phyloP scores from a whole-genome alignment of 2,797 vertebrate genomes.

The Chelidonichthys spinosus region DNA sequence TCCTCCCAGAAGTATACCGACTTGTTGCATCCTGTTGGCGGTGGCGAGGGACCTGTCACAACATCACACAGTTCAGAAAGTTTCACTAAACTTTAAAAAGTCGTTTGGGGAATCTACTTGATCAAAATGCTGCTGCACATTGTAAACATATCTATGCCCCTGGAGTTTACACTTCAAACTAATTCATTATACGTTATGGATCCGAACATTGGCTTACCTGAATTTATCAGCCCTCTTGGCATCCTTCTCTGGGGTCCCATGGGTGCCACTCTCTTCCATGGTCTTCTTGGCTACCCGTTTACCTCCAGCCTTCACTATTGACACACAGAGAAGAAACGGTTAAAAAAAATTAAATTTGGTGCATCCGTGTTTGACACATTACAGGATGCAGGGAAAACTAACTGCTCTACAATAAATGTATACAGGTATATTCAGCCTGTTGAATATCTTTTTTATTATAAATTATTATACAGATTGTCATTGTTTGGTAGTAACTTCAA shows the following conservation, averaged over 20 bases:
- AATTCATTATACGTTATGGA: neutral
- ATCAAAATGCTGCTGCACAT: neutral
- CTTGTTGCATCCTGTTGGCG: conserved; percentile 85
- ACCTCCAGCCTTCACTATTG: conserved; percentile 90
- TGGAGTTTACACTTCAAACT: neutral
- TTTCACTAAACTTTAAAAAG: neutral
- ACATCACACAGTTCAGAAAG: conserved; percentile 17
- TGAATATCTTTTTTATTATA: too few relatives aligned
- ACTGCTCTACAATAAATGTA: neutral
- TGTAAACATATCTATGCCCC: neutral
- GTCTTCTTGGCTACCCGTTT: conserved; percentile 91
- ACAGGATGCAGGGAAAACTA: neutral
- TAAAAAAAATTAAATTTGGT: neutral
- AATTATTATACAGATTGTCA: neutral
- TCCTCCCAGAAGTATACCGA: conserved; percentile 84
- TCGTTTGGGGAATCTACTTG: neutral
- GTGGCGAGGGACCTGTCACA: conserved; percentile 73
- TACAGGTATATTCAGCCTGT: too few relatives aligned
- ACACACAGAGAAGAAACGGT: conserved; percentile 14
- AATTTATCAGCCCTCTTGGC: conserved; percentile 85
- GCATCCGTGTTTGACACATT: neutral
- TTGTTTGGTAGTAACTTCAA: neutral
- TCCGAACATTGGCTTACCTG: conserved; percentile 74
- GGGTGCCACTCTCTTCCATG: conserved; percentile 79
- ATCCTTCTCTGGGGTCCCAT: conserved; percentile 82